Evolutionary conservation across 1,140 invertebrate species (phyloP).

Genomic region (Caenorhabditis inopinata): DNA sequence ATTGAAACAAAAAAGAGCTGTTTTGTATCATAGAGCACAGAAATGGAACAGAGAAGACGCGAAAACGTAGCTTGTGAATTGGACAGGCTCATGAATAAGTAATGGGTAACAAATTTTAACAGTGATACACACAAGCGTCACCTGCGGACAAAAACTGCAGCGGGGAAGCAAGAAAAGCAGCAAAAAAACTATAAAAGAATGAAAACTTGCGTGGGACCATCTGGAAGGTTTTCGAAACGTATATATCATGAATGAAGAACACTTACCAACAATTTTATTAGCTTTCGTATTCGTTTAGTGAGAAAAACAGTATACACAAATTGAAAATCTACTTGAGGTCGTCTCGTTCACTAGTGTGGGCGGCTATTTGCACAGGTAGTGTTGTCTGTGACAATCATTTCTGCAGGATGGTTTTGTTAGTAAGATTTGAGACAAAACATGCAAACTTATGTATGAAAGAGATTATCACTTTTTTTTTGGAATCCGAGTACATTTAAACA

Average conservation of each 20-base stretch:
- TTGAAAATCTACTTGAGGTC: background rate
- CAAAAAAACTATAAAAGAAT: background rate
- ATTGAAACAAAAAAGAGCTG: background rate
- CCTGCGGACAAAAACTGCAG: too few species aligned
- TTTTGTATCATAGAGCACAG: background rate
- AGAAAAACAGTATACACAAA: conserved; percentile 1
- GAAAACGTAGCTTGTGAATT: background rate
- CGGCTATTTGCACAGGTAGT: conserved; percentile 19
- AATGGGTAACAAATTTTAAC: background rate
- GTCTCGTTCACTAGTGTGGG: conserved; percentile 3
- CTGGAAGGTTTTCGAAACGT: background rate
- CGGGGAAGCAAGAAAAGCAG: too few species aligned
- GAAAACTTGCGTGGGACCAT: background rate
- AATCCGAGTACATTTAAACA: background rate
- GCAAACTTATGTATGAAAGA: too few species aligned
- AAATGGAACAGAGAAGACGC: background rate
- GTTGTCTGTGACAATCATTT: conserved; percentile 12
- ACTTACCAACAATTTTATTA: too few species aligned
- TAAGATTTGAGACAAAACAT: too few species aligned
- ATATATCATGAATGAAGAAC: too few species aligned
- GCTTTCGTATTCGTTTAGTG: too few species aligned
- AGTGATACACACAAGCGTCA: background rate
- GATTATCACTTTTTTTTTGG: background rate
- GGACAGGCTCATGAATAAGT: background rate
- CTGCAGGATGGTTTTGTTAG: background rate